phyloP scores from a whole-genome alignment of 2,797 vertebrate species.

The Anniella stebbinsi region DNA sequence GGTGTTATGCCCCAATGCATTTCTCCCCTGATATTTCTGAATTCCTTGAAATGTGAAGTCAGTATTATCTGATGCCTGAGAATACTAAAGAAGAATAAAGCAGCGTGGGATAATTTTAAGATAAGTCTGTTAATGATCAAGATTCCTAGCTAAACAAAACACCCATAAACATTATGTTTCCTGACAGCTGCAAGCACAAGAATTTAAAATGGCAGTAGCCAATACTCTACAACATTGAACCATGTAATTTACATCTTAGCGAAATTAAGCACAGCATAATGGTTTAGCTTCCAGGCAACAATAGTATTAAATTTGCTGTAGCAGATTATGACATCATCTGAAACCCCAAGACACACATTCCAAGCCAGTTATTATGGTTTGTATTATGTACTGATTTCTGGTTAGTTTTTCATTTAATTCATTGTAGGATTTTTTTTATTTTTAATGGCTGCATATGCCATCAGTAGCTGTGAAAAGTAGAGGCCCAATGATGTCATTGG shows the following conservation, averaged over 20 bases:
- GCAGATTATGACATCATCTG: constrained; percentile 84
- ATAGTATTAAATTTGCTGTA: constrained; percentile 79
- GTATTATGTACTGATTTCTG: constrained; percentile 74
- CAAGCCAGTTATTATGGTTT: constrained; percentile 71
- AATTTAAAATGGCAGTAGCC: constrained; percentile 74
- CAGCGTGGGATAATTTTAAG: constrained; percentile 47
- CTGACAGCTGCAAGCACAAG: constrained; percentile 72
- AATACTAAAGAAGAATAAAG: constrained; percentile 47
- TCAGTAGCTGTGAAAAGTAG: constrained; percentile 36
- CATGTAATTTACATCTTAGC: constrained; percentile 83
- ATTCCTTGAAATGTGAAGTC: constrained; percentile 21
- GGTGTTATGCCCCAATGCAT: neutral
- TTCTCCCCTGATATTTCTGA: constrained; percentile 21
- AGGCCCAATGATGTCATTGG: constrained; percentile 56
- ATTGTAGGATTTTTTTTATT: constrained; percentile 69
- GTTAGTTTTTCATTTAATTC: constrained; percentile 78
- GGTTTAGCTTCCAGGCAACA: constrained; percentile 82
- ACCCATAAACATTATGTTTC: constrained; percentile 70
- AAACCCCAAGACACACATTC: constrained; percentile 79
- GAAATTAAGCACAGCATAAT: constrained; percentile 84
- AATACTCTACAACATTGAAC: constrained; percentile 73
- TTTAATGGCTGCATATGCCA: constrained; percentile 33
- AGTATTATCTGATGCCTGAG: constrained; percentile 22
- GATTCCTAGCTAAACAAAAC: constrained; percentile 72
- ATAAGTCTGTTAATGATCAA: constrained; percentile 57